These are phyloP conservation scores for Heliothis peltigera DNA, from an alignment of 2,888 invertebrate genomes.

Conservation along the genomic window DNA sequence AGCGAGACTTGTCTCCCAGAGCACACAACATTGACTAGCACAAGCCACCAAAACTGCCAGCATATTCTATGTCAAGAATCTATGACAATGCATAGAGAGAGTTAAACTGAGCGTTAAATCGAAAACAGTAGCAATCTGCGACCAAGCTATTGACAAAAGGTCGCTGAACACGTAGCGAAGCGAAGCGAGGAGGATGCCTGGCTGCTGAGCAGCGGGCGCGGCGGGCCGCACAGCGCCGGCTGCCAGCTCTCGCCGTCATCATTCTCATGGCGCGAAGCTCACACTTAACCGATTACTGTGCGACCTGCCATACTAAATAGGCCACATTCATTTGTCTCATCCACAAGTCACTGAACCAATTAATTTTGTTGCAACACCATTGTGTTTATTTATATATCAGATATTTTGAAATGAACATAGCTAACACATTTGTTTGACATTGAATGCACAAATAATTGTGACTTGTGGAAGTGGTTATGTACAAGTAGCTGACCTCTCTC, in stretches of 20 bases:
- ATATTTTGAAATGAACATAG: background rate
- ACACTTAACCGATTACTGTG: conserved; percentile 19
- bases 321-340: conserved; percentile 10
- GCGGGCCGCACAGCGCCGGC: conserved; percentile 37
- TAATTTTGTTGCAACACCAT: background rate
- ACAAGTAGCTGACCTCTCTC: conserved; percentile 71
- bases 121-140: conserved; percentile 26
- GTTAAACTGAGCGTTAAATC: conserved; percentile 20
- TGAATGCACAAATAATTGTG: conserved; percentile 6
- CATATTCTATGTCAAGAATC: conserved; percentile 43
- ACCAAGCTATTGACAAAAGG: conserved; percentile 35
- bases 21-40: conserved; percentile 65
- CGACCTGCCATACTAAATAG: conserved; percentile 28
- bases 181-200: conserved; percentile 34
- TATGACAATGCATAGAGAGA: conserved; percentile 28
- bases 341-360: conserved; percentile 35
- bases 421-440: background rate
- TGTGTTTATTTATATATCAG: background rate
- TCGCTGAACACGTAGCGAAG: conserved; percentile 47
- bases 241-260: background rate
- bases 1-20: conserved; percentile 26
- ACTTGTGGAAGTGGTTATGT: conserved; percentile 34
- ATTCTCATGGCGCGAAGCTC: background rate
- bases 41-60: conserved; percentile 70
- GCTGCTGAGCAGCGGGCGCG: background rate